These are phyloP conservation scores for Heliocidaris tuberculata DNA, from an alignment of 35 echinoderm and acorn worm genomes.

Conservation along the genomic window DNA sequence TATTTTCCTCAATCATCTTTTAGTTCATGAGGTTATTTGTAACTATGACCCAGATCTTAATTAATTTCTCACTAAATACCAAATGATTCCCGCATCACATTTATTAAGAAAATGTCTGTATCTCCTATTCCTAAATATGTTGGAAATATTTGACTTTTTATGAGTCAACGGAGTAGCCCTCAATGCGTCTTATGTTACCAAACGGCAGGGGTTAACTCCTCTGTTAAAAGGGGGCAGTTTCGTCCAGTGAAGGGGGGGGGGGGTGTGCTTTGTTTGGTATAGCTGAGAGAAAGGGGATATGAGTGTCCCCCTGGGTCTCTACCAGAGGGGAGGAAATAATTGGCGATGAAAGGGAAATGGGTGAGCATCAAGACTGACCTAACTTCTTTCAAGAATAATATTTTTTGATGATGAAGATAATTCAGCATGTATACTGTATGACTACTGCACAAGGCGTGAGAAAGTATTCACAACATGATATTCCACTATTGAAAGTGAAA, in stretches of 20 bases:
- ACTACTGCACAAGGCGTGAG: no score
- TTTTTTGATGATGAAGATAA: not conserved
- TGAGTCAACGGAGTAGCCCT: not conserved
- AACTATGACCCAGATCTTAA: no score
- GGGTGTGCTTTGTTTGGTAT: not conserved
- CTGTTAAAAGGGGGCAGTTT: not conserved
- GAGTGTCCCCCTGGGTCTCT: not conserved
- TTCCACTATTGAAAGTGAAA: no score
- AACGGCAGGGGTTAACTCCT: not conserved
- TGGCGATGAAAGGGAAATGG: not conserved
- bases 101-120: no score
- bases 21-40: no score
- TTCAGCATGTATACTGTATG: no score
- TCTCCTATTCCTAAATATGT: no score
- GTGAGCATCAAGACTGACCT: not conserved
- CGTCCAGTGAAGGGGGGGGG: not conserved
- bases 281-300: not conserved
- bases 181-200: not conserved
- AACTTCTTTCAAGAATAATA: not conserved
- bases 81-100: no score
- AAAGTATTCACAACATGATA: no score
- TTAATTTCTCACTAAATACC: no score
- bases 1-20: no score
- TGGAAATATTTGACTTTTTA: no score
- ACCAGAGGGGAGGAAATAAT: conserved; percentile 16